These are phyloP conservation scores for Isichthys henryi DNA, from an alignment of 2,113 vertebrate genomes.

Conservation along the genomic window DNA sequence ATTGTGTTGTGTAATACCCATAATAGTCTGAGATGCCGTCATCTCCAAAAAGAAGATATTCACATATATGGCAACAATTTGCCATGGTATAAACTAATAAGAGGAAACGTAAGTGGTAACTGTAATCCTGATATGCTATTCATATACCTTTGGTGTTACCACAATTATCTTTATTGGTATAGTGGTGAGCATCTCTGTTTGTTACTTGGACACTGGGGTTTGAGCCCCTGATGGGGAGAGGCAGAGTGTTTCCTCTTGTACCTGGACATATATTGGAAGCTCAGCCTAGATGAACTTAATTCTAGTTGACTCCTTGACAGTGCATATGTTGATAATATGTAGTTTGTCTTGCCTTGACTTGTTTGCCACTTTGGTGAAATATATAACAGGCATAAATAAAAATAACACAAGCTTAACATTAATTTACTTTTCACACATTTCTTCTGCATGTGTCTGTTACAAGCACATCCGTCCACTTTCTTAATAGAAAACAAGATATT, in stretches of 20 bases:
- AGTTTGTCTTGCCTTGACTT: background rate
- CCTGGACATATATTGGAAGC: background rate
- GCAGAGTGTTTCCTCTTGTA: background rate
- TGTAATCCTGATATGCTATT: background rate
- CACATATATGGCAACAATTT: no score
- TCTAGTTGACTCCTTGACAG: background rate
- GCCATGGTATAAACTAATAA: background rate
- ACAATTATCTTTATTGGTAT: background rate
- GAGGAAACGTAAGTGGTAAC: background rate
- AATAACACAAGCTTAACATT: background rate
- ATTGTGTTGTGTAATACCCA: background rate
- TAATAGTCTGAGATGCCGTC: background rate
- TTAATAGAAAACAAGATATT: background rate
- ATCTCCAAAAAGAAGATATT: background rate
- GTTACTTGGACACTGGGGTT: background rate
- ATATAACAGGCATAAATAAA: background rate
- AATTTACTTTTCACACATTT: background rate
- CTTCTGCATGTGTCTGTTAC: background rate
- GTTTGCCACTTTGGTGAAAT: background rate
- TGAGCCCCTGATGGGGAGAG: background rate
- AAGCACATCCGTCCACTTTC: background rate
- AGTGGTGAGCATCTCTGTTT: background rate
- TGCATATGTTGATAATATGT: background rate
- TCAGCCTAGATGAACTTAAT: background rate
- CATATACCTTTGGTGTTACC: background rate